Evolutionary conservation across 2,888 invertebrate species (phyloP).

Genomic region (Hypomecis punctinalis): DNA sequence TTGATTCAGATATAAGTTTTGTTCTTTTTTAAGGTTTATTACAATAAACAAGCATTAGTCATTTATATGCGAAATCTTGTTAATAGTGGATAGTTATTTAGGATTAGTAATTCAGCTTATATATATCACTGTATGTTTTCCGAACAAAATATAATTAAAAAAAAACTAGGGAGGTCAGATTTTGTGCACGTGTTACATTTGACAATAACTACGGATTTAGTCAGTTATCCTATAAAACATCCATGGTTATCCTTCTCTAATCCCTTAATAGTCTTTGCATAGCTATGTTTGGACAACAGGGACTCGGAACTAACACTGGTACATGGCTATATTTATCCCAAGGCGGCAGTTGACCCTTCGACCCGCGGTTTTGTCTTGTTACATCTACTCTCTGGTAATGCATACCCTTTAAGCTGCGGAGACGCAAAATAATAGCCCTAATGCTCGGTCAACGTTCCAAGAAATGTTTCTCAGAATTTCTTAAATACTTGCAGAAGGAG

Average conservation of each 20-base stretch:
- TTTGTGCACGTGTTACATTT: background rate
- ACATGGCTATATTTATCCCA: conserved; percentile 19
- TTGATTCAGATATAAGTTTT: too few relatives aligned
- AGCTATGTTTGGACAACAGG: background rate
- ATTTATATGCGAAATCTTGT: too few relatives aligned
- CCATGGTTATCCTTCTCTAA: background rate
- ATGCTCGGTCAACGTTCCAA: background rate
- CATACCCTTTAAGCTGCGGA: conserved; percentile 5
- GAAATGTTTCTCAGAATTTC: conserved; percentile 1
- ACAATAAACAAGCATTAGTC: too few relatives aligned
- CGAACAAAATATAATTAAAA: too few relatives aligned
- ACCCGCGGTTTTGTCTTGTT: conserved; percentile 3
- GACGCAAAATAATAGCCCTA: conserved; percentile 7
- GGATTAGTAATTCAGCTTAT: too few relatives aligned
- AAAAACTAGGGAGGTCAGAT: too few relatives aligned
- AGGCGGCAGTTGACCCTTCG: conserved; percentile 19
- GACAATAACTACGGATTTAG: background rate
- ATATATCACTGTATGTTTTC: too few relatives aligned
- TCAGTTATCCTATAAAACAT: background rate
- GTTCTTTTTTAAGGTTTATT: too few relatives aligned
- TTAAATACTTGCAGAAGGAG: background rate
- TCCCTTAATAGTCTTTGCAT: background rate
- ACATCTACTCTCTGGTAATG: background rate
- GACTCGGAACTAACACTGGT: conserved; percentile 7
- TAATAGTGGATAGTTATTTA: too few relatives aligned